Percentiles rank a stretch among this genome's conserved stretches.
phyloP scores from a whole-genome alignment of 2,888 invertebrate species.

The Deroplatys truncata region DNA sequence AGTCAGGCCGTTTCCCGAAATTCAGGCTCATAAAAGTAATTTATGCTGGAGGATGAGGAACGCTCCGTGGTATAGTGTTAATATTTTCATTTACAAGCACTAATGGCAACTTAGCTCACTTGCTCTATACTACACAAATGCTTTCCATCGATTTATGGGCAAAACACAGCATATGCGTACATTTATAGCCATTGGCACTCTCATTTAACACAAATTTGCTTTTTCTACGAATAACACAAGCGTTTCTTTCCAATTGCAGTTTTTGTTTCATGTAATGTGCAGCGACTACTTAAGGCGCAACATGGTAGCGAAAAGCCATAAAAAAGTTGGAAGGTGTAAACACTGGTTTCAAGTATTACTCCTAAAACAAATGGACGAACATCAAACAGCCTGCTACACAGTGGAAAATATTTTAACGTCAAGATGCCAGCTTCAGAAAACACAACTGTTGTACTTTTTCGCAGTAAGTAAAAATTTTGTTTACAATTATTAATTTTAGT shows the following conservation, averaged over 20 bases:
- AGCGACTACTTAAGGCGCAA: no score
- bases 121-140: not conserved
- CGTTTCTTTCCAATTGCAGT: not conserved
- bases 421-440: no score
- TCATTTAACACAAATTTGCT: not conserved
- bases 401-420: no score
- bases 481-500: no score
- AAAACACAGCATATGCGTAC: not conserved
- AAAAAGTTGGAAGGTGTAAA: not conserved
- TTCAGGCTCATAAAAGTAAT: not conserved
- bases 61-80: not conserved
- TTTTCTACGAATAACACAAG: no score
- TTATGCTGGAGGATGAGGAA: not conserved
- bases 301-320: not conserved
- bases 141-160: not conserved
- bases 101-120: not conserved
- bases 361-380: no score
- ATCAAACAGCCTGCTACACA: no score
- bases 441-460: no score
- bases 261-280: not conserved
- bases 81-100: not conserved
- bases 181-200: not conserved
- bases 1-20: not conserved
- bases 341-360: no score
- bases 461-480: no score